Conservation (phyloP, 2,888 invertebrate genomes). For the Drosophila engyochracea region DNA sequence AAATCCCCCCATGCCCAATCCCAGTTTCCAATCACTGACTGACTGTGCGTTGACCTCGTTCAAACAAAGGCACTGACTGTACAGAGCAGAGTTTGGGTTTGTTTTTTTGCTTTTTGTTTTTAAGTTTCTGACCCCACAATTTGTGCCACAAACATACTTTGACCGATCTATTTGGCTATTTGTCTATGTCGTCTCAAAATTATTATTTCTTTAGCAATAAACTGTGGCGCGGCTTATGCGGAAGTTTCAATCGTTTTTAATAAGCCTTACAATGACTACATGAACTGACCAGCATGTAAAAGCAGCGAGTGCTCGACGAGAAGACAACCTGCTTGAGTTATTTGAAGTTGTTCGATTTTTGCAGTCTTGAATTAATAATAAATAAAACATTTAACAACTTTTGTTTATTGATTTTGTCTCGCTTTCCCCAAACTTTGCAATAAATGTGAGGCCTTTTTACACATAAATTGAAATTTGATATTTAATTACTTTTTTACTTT, state of each 20-base stretch:
- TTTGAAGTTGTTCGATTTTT: too few species aligned
- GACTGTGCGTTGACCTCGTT: constrained; percentile 11
- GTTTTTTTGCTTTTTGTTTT: not conserved
- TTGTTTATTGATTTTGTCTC: not conserved
- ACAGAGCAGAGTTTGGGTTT: not conserved
- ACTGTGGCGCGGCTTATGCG: constrained; percentile 34
- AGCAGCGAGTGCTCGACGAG: not conserved
- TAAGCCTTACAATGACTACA: constrained; percentile 36
- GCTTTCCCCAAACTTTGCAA: not conserved
- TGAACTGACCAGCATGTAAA: not conserved
- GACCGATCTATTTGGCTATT: constrained; percentile 11
- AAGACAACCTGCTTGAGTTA: constrained; percentile 2
- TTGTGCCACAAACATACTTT: constrained; percentile 24
- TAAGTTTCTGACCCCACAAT: constrained; percentile 1
- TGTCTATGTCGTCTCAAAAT: constrained; percentile 9
- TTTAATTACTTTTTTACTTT: not conserved
- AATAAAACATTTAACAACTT: not conserved
- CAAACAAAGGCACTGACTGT: constrained; percentile 25
- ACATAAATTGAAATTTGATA: fast-evolving
- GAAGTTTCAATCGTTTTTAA: constrained; percentile 77
- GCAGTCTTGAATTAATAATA: not conserved
- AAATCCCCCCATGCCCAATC: too few species aligned
- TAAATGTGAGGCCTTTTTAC: not conserved
- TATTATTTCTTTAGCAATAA: constrained; percentile 9
- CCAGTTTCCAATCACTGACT: constrained; percentile 1